A percentile compares a stretch with the other conserved stretches of the same genome.
phyloP scores from a whole-genome alignment of 2,888 invertebrate genomes.

The Cantharis lateralis region DNA sequence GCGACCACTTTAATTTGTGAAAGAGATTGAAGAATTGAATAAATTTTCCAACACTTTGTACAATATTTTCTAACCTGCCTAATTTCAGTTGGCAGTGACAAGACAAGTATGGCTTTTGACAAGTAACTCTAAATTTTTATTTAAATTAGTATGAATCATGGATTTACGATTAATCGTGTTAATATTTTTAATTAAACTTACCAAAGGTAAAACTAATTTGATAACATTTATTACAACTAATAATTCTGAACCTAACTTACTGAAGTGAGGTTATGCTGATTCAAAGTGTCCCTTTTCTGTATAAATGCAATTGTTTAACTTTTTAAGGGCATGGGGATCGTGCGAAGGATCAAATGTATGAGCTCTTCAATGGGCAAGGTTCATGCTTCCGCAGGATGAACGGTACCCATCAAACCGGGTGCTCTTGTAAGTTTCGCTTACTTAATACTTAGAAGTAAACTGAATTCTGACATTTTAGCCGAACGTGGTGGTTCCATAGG shows the following conservation, averaged over 20 bases:
- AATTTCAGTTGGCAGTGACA: neutral
- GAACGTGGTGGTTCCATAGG: constrained; percentile 81
- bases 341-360: constrained; percentile 82
- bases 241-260: neutral
- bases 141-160: constrained; percentile 17
- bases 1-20: too few species aligned
- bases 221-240: neutral
- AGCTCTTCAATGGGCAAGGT: constrained; percentile 69
- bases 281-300: neutral
- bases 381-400: constrained; percentile 90
- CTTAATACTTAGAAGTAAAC: neutral
- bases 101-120: neutral
- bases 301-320: neutral
- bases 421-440: constrained; percentile 76
- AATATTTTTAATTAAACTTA: constrained; percentile 2
- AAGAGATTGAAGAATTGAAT: too few species aligned
- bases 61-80: neutral
- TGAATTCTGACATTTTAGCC: constrained; percentile 60
- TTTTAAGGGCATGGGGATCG: constrained; percentile 61
- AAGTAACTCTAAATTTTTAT: neutral
- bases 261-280: neutral
- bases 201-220: constrained; percentile 2
- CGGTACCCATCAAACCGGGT: constrained; percentile 94
- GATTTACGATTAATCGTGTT: constrained; percentile 12
- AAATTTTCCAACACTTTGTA: neutral